Percentiles rank a stretch among this genome's conserved stretches.
These are phyloP conservation scores for Embidobia sp. DNA, from an alignment of 2,888 invertebrate species.

Conservation along the genomic window DNA sequence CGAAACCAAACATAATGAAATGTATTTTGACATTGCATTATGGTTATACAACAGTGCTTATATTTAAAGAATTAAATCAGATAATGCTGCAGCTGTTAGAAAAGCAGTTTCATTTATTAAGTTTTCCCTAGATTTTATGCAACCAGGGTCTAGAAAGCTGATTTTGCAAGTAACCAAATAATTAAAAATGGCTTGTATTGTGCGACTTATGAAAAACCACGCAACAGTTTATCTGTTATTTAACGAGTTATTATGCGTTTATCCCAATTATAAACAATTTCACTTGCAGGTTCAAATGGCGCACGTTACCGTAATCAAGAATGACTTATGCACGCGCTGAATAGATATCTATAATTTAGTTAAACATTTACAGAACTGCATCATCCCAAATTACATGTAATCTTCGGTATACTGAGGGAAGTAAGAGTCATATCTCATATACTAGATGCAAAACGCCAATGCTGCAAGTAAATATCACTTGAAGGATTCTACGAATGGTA, in stretches of 20 bases:
- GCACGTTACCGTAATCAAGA: conserved; percentile 24
- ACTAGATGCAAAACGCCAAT: not conserved
- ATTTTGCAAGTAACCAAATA: conserved; percentile 21
- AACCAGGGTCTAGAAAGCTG: conserved; percentile 20
- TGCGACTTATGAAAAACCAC: conserved; percentile 12
- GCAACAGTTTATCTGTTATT: conserved; percentile 21
- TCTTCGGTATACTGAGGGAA: conserved; percentile 3
- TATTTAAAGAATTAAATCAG: not conserved
- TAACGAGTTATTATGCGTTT: not conserved
- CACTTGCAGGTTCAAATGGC: conserved; percentile 1
- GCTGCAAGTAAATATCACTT: conserved; percentile 18
- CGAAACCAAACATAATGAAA: conserved; percentile 13
- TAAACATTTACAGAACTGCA: conserved; percentile 20
- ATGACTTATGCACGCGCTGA: conserved; percentile 7
- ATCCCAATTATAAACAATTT: conserved; percentile 40
- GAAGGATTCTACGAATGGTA: not conserved
- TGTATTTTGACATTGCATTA: conserved; percentile 14
- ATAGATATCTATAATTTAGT: conserved; percentile 13
- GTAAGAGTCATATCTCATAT: conserved; percentile 14
- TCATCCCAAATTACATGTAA: conserved; percentile 33
- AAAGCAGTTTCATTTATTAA: conserved; percentile 6
- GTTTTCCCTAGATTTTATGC: conserved; percentile 33
- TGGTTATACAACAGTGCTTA: not conserved
- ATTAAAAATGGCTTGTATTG: conserved; percentile 10
- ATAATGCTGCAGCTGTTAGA: conserved; percentile 7